Base-by-base conservation (phyloP, 2,888 invertebrate species). In the Didymodactylos carnosus region DNA sequence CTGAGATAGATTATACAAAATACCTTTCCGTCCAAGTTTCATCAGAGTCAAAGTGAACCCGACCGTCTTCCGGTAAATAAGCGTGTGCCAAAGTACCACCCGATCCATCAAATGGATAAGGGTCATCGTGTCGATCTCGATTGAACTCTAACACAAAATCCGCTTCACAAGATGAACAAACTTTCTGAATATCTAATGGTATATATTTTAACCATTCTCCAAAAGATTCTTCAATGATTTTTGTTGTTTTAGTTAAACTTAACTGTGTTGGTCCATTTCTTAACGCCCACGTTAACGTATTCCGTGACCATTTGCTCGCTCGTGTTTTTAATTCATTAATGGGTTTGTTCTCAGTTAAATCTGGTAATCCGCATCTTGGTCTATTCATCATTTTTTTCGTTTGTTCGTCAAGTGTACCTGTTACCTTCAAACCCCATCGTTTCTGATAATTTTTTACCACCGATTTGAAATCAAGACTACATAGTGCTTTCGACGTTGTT, bases 1-100 rank as follows among this genome's bases (percentile, higher is more conserved):
- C n/a, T n/a, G n/a, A n/a, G n/a, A n/a, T n/a, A n/a, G n/a, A n/a
- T n/a, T n/a, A n/a, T n/a, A n/a, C n/a, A n/a, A n/a, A n/a, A n/a
- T n/a, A 70, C 39, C 39, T 23, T 13, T 73, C 73, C 0, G 70
- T 73, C 49, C 70, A 73, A n/a, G 39, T 16, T 46, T 73, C 73
- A 27, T 71, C 73, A 51, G 51, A 53, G 71, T 73, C 73, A 51
- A 73, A 71, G 43, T 73, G 73, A n/a, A 73, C 19, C 5, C 70
- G 40, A 13, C 73, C 73, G 23, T 71, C 46, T 62, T 62, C 71
- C 3, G 73, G 73, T 62, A 71, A 70, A 51, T 71, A 73, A 41
- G 73, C 73, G 43, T 73, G 73, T 2, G 71, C 73, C 8, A 73
- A 53, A 53, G 49, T 51, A 14, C 62, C 71, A 25, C 73, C 71